Percentiles rank a stretch among this genome's conserved stretches.
phyloP scores from a whole-genome alignment of 2,888 invertebrate species.

The Dasypolia templi region DNA sequence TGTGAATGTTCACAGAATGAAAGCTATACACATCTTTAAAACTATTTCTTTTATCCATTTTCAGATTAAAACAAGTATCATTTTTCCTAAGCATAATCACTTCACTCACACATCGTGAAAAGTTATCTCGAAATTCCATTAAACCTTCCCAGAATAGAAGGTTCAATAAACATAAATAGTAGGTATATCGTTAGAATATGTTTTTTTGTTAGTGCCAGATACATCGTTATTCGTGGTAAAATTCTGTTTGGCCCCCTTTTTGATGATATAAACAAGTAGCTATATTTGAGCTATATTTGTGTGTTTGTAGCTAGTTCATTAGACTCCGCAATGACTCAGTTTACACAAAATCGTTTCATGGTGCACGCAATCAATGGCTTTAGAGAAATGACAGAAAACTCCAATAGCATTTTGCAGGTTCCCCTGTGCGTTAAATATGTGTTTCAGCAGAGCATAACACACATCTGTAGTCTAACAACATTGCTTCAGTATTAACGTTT shows the following conservation, averaged over 20 bases:
- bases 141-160: slow-evolving; percentile 46
- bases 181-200: slow-evolving; percentile 52
- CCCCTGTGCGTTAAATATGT: no score
- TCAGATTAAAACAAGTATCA: not conserved
- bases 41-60: not conserved
- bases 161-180: slow-evolving; percentile 62
- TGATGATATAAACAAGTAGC: slow-evolving; percentile 75
- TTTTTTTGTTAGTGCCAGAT: slow-evolving; percentile 59
- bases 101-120: slow-evolving; percentile 27
- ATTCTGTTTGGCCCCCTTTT: slow-evolving; percentile 81
- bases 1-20: not conserved
- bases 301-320: slow-evolving; percentile 59
- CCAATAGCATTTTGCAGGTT: no score
- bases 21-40: not conserved
- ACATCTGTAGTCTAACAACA: no score
- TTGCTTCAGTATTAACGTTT: no score
- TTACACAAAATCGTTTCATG: no score
- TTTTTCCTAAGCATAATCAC: slow-evolving; percentile 4
- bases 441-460: no score
- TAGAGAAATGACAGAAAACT: no score
- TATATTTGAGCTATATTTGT: slow-evolving; percentile 54
- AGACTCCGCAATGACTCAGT: no score
- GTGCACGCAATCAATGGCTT: no score
- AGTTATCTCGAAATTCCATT: slow-evolving; percentile 46
- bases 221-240: slow-evolving; percentile 67